Evolutionary conservation across 2,797 vertebrate species (phyloP).

Genomic region (Sorex maritimensis): DNA sequence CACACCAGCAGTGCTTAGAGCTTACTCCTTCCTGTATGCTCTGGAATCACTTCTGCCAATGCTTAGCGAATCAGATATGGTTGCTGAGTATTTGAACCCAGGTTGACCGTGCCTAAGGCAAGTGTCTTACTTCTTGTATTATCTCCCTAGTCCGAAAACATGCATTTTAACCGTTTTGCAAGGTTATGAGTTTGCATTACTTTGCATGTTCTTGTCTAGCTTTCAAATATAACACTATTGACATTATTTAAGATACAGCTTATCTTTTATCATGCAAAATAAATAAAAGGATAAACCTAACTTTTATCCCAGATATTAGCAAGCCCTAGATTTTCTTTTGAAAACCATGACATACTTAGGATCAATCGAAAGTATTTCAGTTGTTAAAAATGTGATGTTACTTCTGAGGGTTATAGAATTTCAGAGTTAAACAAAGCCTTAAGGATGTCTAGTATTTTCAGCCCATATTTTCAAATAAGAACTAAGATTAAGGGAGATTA

Average conservation of each 20-base stretch:
- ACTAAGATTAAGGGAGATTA: conserved; percentile 31
- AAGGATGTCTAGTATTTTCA: conserved; percentile 27
- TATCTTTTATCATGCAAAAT: conserved; percentile 66
- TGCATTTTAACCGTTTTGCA: conserved; percentile 23
- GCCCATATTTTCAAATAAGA: conserved; percentile 42
- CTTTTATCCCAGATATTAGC: conserved; percentile 16
- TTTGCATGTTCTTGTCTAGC: conserved; percentile 23
- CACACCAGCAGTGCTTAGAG: too few species aligned
- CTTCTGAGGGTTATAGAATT: conserved; percentile 44
- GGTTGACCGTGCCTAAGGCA: too few species aligned
- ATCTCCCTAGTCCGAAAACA: too few species aligned
- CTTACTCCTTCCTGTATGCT: too few species aligned
- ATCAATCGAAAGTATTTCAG: conserved; percentile 33
- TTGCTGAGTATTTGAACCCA: too few species aligned
- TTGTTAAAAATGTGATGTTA: conserved; percentile 11
- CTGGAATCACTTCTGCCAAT: too few species aligned
- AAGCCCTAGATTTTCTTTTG: conserved; percentile 56
- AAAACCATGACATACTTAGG: conserved; percentile 21
- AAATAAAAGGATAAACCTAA: conserved; percentile 24
- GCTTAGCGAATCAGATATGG: neutral
- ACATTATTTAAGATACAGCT: conserved; percentile 3
- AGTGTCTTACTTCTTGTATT: too few species aligned
- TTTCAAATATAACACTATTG: conserved; percentile 58
- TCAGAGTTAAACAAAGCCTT: conserved; percentile 59
- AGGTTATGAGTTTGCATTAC: neutral